Percentiles rank a stretch among this genome's conserved stretches.
Conservation (phyloP, 2,113 vertebrate species). For the Irena cyanogastra region DNA sequence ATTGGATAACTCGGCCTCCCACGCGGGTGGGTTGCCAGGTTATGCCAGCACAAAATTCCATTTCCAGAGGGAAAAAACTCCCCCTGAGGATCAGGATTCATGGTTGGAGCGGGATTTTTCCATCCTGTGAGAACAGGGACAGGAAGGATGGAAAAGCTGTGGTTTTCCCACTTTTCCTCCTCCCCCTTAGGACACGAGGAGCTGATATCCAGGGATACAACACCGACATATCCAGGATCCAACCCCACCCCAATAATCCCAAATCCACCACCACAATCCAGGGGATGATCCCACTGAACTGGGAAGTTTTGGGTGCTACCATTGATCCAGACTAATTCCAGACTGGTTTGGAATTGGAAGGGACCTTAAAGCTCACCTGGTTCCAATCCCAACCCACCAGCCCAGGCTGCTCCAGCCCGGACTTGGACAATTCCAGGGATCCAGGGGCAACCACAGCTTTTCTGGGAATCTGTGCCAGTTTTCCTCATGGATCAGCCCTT, state of each 20-base stretch:
- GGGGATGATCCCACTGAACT: background rate
- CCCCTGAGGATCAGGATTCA: background rate
- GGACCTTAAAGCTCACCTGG: background rate
- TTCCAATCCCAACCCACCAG: background rate
- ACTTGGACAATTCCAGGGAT: background rate
- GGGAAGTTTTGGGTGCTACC: background rate
- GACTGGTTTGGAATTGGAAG: background rate
- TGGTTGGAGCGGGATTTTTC: background rate
- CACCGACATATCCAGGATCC: fast-evolving
- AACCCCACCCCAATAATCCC: background rate
- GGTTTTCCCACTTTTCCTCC: background rate
- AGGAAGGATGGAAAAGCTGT: background rate
- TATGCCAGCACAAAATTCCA: background rate
- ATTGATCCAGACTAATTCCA: background rate
- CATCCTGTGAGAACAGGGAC: background rate
- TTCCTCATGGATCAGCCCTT: background rate
- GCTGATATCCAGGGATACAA: background rate
- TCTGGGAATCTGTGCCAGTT: background rate
- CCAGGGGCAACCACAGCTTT: background rate
- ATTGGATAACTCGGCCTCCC: background rate
- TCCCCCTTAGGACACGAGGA: background rate
- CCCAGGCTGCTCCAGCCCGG: background rate
- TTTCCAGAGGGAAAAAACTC: background rate
- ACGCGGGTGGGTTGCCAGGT: background rate
- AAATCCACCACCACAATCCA: background rate